Conservation (phyloP, 2,888 invertebrate genomes). For the Atethmia centrago region DNA sequence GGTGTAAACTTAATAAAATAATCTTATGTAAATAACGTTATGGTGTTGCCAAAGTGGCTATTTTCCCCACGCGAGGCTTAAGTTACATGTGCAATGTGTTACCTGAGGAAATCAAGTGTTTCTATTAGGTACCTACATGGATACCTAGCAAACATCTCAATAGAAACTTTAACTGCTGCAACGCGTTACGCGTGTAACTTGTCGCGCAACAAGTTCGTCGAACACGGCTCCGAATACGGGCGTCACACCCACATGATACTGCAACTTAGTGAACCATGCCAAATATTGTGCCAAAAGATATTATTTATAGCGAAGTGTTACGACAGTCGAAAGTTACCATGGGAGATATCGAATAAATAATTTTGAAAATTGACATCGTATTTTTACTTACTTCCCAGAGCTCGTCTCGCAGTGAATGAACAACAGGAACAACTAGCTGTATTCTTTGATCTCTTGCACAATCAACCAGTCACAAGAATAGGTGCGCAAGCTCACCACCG, state of each 20-base stretch:
- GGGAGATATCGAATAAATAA: constrained; percentile 85
- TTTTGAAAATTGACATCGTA: constrained; percentile 72
- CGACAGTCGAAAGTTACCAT: constrained; percentile 76
- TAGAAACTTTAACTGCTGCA: not conserved
- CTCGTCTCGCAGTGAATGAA: not conserved
- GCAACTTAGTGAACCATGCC: constrained; percentile 75
- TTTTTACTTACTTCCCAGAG: constrained; percentile 57
- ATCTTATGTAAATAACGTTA: not conserved
- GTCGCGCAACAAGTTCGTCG: constrained; percentile 1
- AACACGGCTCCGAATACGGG: constrained; percentile 52
- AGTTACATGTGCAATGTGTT: not conserved
- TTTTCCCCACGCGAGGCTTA: not conserved
- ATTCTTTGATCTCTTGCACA: too few relatives aligned
- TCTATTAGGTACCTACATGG: not conserved
- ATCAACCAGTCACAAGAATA: too few relatives aligned
- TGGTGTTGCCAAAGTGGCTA: not conserved
- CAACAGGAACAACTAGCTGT: too few relatives aligned
- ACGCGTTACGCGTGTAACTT: constrained; percentile 9
- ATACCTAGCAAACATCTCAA: not conserved
- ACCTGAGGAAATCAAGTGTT: not conserved
- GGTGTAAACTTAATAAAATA: not conserved
- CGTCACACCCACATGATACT: constrained; percentile 42
- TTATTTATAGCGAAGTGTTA: constrained; percentile 70
- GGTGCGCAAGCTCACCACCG: too few relatives aligned
- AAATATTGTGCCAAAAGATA: constrained; percentile 86